Conservation (phyloP, 2,797 vertebrate species). For the Denticeps clupeoides region DNA sequence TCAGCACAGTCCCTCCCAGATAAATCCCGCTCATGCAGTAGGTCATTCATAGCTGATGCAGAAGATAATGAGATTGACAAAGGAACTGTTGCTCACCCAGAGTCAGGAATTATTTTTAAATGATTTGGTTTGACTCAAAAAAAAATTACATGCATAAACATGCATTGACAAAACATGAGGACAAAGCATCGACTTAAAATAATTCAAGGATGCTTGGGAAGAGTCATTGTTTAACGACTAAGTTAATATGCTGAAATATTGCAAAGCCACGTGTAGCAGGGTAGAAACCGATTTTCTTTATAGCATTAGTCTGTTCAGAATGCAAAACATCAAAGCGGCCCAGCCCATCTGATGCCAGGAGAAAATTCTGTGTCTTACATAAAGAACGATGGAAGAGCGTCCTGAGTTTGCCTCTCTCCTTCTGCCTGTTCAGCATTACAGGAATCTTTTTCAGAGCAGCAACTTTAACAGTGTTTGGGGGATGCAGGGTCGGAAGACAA, state of each 20-base stretch:
- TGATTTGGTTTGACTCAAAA: no score
- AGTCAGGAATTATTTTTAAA: no score
- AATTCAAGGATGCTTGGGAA: no score
- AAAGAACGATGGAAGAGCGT: conserved; percentile 53
- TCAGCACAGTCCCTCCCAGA: conserved; percentile 24
- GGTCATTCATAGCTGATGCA: conserved; percentile 44
- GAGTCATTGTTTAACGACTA: no score
- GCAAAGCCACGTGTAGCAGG: no score
- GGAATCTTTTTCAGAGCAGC: conserved; percentile 88
- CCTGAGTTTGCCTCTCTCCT: conserved; percentile 94
- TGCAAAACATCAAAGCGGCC: conserved; percentile 16
- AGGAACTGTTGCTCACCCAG: no score
- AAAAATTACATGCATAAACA: no score
- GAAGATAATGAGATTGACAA: conserved; percentile 12
- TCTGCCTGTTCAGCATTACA: conserved; percentile 91
- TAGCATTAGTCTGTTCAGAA: no score
- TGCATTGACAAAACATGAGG: no score
- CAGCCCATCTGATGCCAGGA: conserved; percentile 5
- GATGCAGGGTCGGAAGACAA: conserved; percentile 37
- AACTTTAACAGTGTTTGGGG: conserved; percentile 58
- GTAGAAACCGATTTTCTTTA: no score
- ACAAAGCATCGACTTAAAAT: no score
- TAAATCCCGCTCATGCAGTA: conserved; percentile 12
- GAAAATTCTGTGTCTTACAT: conserved; percentile 44
- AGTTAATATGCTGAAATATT: no score